phyloP scores from a whole-genome alignment of 1,140 invertebrate genomes.

The Parapsyche elsis region DNA sequence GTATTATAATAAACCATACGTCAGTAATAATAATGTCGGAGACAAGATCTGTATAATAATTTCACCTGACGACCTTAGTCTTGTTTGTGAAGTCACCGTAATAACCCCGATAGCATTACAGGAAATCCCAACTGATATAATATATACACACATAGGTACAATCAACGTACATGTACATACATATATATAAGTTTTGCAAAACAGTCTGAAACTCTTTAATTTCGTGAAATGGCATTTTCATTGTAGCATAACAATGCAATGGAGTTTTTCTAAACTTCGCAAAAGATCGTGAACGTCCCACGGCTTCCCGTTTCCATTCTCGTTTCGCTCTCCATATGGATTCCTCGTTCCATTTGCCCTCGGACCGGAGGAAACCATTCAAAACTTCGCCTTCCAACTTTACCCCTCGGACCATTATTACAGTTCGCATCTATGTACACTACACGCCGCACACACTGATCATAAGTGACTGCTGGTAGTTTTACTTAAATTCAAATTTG shows the following conservation, averaged over 20 bases:
- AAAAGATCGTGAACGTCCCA: slow-evolving; percentile 8
- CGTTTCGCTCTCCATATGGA: slow-evolving; percentile 26
- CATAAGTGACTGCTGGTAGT: neutral
- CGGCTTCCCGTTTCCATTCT: neutral
- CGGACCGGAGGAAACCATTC: slow-evolving; percentile 9
- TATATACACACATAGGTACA: neutral
- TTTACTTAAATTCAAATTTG: slow-evolving; percentile 21
- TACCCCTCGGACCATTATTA: neutral
- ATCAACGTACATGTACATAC: neutral
- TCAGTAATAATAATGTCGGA: too few species aligned
- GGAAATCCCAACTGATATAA: too few species aligned
- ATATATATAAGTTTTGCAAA: neutral
- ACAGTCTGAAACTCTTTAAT: slow-evolving; percentile 8
- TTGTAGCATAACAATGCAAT: slow-evolving; percentile 26
- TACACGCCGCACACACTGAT: too few species aligned
- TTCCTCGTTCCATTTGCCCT: neutral
- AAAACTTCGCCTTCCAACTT: slow-evolving; percentile 5
- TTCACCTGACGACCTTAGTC: too few species aligned
- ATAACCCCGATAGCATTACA: too few species aligned
- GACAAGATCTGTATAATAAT: too few species aligned
- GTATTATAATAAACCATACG: too few species aligned
- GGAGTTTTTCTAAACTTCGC: neutral
- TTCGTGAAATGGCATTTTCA: slow-evolving; percentile 18
- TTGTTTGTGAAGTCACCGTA: too few species aligned
- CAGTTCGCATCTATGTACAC: neutral